Conservation (phyloP, 2,113 vertebrate genomes). For the Furnarius figulus region DNA sequence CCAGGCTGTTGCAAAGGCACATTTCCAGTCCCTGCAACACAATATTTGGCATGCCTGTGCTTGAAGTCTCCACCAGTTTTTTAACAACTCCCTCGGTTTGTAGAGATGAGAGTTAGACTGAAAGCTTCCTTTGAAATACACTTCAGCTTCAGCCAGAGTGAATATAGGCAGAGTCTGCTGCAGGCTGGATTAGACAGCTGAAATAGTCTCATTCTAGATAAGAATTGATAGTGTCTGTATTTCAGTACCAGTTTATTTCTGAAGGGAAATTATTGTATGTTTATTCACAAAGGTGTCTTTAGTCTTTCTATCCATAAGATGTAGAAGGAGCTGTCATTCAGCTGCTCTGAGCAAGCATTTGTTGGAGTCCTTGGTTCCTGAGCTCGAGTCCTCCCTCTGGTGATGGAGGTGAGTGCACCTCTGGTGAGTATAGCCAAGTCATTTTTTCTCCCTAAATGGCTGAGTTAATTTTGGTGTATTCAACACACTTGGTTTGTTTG, state of each 20-base stretch:
- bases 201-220: not conserved
- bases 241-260: not conserved
- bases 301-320: not conserved
- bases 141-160: not conserved
- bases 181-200: not conserved
- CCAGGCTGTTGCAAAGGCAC: not conserved
- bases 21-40: not conserved
- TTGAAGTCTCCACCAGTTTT: not conserved
- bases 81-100: not conserved
- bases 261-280: not conserved
- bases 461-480: not conserved
- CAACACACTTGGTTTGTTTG: not conserved
- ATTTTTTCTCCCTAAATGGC: not conserved
- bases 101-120: not conserved
- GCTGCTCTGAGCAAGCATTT: not conserved
- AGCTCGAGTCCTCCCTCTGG: not conserved
- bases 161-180: not conserved
- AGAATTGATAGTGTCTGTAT: not conserved
- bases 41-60: not conserved
- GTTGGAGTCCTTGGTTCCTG: not conserved
- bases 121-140: not conserved
- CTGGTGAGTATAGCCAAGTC: not conserved
- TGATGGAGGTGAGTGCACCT: not conserved
- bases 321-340: not conserved
- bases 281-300: not conserved